These are phyloP conservation scores for Aplochiton taeniatus DNA, from an alignment of 2,797 vertebrate species.

Conservation along the genomic window DNA sequence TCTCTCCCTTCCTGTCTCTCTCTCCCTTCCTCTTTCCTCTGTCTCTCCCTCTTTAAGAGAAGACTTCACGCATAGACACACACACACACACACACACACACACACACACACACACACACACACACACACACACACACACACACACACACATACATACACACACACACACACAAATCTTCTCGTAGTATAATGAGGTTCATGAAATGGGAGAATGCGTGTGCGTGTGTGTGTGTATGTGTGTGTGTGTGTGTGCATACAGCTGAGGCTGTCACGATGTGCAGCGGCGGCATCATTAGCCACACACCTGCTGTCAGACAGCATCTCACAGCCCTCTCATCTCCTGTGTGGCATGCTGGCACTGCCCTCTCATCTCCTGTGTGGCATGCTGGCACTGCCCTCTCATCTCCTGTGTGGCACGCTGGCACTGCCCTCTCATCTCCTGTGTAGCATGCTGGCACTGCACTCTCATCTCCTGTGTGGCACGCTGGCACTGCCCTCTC, in stretches of 20 bases:
- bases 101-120: neutral
- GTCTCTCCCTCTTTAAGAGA: neutral
- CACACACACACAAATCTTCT: constrained; percentile 10
- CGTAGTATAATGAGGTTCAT: neutral
- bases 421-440: too few species aligned
- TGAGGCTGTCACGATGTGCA: neutral
- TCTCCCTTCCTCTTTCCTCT: neutral
- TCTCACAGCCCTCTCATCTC: neutral
- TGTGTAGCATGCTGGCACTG: too few species aligned
- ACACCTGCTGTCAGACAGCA: neutral
- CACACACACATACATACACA: constrained; percentile 8
- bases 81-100: neutral
- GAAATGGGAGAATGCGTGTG: neutral
- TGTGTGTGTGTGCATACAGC: neutral
- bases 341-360: too few species aligned
- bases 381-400: too few species aligned
- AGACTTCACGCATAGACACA: neutral
- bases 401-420: too few species aligned
- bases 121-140: neutral
- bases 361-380: too few species aligned
- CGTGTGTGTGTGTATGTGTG: neutral
- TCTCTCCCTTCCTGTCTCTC: neutral
- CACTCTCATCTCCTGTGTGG: too few species aligned
- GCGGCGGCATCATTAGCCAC: neutral
- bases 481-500: too few species aligned